These are phyloP conservation scores for Palythoa heliodiscus DNA, from an alignment of 92 coral and sea anemone species.

Conservation along the genomic window DNA sequence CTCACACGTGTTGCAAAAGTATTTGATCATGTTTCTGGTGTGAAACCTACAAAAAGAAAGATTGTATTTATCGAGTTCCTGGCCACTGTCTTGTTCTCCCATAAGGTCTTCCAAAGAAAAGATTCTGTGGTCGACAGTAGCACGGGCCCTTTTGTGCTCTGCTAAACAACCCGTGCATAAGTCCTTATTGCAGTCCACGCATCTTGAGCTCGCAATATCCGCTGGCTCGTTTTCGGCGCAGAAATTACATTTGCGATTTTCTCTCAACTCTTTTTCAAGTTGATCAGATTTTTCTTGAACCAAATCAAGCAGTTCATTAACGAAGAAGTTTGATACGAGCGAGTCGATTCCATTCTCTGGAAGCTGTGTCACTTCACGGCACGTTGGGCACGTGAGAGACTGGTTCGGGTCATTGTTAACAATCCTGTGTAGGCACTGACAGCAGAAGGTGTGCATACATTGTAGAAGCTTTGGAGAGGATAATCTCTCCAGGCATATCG, in stretches of 20 bases:
- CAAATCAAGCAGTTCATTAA: slow-evolving; percentile 87
- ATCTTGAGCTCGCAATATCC: slow-evolving; percentile 89
- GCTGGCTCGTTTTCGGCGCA: slow-evolving; percentile 83
- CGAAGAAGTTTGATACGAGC: slow-evolving; percentile 82
- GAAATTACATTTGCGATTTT: slow-evolving; percentile 72
- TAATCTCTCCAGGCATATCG: slow-evolving; percentile 90
- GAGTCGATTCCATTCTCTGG: slow-evolving; percentile 78
- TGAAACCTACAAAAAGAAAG: slow-evolving; percentile 91
- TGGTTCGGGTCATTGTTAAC: slow-evolving; percentile 78
- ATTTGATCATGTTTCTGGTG: slow-evolving; percentile 97
- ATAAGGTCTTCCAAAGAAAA: slow-evolving; percentile 68
- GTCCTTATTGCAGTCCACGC: slow-evolving; percentile 89
- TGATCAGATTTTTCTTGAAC: slow-evolving; percentile 84
- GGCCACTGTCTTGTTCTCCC: slow-evolving; percentile 64
- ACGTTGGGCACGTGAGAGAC: slow-evolving; percentile 56
- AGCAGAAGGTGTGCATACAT: slow-evolving; percentile 96
- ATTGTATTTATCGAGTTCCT: slow-evolving; percentile 90
- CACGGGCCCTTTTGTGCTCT: slow-evolving; percentile 95
- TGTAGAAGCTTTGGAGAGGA: slow-evolving; percentile 74
- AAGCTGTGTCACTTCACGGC: slow-evolving; percentile 78
- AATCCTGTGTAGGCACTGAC: slow-evolving; percentile 85
- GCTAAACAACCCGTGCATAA: slow-evolving; percentile 94
- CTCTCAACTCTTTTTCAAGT: slow-evolving; percentile 68
- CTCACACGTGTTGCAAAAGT: slow-evolving; percentile 95
- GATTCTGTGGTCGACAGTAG: slow-evolving; percentile 91